A percentile compares a stretch with the other conserved stretches of the same genome.
Evolutionary conservation across 1,140 invertebrate species (phyloP).

Genomic region (Marisa cornuarietis): DNA sequence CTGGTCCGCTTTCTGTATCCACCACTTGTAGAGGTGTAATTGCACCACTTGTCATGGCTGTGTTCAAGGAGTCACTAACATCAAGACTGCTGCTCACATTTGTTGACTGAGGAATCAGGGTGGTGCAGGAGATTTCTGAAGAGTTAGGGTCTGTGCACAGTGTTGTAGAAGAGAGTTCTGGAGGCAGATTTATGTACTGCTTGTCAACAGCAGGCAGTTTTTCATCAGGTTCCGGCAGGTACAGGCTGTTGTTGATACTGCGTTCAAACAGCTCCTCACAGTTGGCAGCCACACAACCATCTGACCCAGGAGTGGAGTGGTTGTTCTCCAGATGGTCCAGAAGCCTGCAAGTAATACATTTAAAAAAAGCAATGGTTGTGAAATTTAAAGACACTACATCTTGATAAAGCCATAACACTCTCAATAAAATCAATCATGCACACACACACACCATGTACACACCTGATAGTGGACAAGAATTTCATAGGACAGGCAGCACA

Average conservation of each 20-base stretch:
- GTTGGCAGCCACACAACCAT: constrained; percentile 16
- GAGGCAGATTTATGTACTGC: constrained; percentile 51
- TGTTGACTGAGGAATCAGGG: too few relatives aligned
- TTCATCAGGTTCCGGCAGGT: constrained; percentile 60
- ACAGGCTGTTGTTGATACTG: constrained; percentile 54
- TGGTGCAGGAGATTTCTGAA: too few relatives aligned
- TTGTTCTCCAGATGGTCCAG: constrained; percentile 56
- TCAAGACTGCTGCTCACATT: too few relatives aligned
- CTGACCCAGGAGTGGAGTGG: constrained; percentile 33
- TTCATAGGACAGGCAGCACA: constrained; percentile 47
- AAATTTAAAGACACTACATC: too few relatives aligned
- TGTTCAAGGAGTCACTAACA: too few relatives aligned
- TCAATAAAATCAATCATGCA: not conserved
- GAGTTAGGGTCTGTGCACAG: too few relatives aligned
- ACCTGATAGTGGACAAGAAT: constrained; percentile 31
- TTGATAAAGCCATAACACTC: not conserved
- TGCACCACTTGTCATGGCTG: too few relatives aligned
- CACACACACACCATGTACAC: not conserved
- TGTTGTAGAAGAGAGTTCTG: constrained; percentile 44
- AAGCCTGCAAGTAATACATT: constrained; percentile 33
- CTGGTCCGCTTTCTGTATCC: too few relatives aligned
- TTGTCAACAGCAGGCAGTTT: constrained; percentile 37
- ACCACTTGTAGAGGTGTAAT: too few relatives aligned
- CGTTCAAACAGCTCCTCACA: constrained; percentile 54
- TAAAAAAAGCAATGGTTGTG: not conserved